phyloP scores from a whole-genome alignment of 1,140 invertebrate species.

The Venustaconcha ellipsiformis region DNA sequence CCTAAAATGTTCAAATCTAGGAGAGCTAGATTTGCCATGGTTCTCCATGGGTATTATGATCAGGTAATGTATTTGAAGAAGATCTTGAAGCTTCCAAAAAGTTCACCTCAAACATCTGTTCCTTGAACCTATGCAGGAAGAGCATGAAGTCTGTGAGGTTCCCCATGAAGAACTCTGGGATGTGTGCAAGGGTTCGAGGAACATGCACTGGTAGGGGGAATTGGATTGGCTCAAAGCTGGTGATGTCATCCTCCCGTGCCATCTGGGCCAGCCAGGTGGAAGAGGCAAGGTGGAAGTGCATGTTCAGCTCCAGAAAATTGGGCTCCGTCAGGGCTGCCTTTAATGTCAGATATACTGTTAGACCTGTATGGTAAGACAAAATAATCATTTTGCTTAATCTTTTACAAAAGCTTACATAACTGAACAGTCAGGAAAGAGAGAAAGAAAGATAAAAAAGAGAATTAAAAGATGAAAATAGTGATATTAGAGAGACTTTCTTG shows the following conservation, averaged over 20 bases:
- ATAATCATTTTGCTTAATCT: background rate
- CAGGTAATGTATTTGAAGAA: background rate
- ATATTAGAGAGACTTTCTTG: background rate
- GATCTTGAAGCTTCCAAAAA: conserved; percentile 8
- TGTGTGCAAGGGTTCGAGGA: conserved; percentile 74
- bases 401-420: no score
- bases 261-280: conserved; percentile 88
- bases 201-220: conserved; percentile 76
- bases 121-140: conserved; percentile 77
- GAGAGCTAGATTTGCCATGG: no score
- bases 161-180: conserved; percentile 92
- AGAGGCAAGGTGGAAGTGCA: conserved; percentile 84
- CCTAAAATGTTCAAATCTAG: no score
- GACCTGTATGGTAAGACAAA: conserved; percentile 52
- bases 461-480: background rate
- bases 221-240: conserved; percentile 71
- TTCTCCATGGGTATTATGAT: no score
- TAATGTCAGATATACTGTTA: conserved; percentile 66
- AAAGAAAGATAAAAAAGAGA: background rate
- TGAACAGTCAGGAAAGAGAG: no score
- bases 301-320: conserved; percentile 76
- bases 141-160: conserved; percentile 86
- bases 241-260: conserved; percentile 68
- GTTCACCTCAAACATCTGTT: conserved; percentile 61
- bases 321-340: conserved; percentile 82